These are phyloP conservation scores for Leuciscus idus DNA, from an alignment of 2,113 vertebrate species.

Conservation along the genomic window DNA sequence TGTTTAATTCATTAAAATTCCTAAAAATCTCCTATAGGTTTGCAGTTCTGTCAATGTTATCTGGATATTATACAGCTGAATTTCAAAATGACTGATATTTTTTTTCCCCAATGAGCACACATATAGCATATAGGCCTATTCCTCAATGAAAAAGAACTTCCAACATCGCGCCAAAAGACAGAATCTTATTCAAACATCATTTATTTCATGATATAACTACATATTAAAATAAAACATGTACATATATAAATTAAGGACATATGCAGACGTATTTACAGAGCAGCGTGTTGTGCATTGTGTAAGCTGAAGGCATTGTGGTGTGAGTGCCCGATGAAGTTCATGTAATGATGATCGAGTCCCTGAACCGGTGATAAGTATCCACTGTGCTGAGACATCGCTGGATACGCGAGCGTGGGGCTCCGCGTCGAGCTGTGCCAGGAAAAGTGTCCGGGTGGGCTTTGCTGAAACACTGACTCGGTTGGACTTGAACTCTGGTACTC, in stretches of 20 bases:
- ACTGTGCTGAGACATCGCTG: conserved; percentile 82
- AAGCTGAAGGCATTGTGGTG: conserved; percentile 86
- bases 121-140: not conserved
- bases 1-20: not conserved
- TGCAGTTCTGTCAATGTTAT: not conserved
- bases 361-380: conserved; percentile 87
- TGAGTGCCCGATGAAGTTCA: conserved; percentile 89
- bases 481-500: conserved; percentile 83
- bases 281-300: conserved; percentile 85
- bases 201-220: conserved; percentile 62
- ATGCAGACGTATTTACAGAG: conserved; percentile 77
- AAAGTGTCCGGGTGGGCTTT: conserved; percentile 80
- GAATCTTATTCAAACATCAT: conserved; percentile 57
- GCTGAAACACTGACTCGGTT: conserved; percentile 81
- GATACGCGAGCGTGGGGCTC: conserved; percentile 81
- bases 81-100: not conserved
- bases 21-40: not conserved
- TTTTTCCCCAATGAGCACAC: not conserved
- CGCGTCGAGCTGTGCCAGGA: conserved; percentile 85
- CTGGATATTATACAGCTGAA: not conserved
- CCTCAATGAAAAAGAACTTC: not conserved
- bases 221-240: conserved; percentile 63
- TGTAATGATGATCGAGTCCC: conserved; percentile 91
- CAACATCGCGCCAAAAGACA: not conserved
- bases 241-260: conserved; percentile 72